Evolutionary conservation across 2,888 invertebrate species (phyloP), one percentile per base, ranked within the genome.

Genomic region (Coremacera marginata): DNA sequence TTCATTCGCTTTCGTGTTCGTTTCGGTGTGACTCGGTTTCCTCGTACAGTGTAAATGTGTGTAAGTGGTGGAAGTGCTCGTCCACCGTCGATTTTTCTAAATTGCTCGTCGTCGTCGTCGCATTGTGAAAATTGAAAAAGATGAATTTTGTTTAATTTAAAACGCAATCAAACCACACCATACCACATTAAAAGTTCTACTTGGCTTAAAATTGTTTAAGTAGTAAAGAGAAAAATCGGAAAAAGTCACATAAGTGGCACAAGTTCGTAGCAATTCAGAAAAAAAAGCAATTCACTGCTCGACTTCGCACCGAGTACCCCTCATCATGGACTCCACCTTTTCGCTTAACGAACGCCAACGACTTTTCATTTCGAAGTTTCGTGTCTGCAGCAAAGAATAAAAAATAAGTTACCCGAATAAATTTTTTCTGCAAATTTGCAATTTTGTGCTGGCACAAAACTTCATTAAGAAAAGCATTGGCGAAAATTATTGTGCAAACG

Each of bases 341-440:
- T 34, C 65, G 16, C 31, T 22, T 11, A 37, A 37, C 55, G 73
- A 74, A 74, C 55, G 52, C 74, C 74, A 74, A 74, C 65, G 74
- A 74, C 74, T 74, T 74, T 74, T 74, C 74, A 74, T 67, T 67
- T 65, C 52, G 62, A 34, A 74, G 52, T 74, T 65, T 65, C 74
- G 51, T 74, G 16, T 44, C 31, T 62, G 49, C 22, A 55, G 34
- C 67, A 68, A 67, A 22, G 22, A 22, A 49, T 14, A 70, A 14
- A 25, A 52, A 70, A 27, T 1, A 19, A 19, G 22, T 34, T n/a
- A n/a, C 34, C 11, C 25, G n/a, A 16, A 63, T 31, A 34, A 63
- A 63, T 27, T 63, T 19, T 60, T 44, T 44, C 11, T 11, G 11
- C 2, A 25, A 60, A 25, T 25, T 60, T 22, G 63, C 27, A 16